phyloP scores from a whole-genome alignment of 2,113 vertebrate genomes.

The Mormoops blainvillei region DNA sequence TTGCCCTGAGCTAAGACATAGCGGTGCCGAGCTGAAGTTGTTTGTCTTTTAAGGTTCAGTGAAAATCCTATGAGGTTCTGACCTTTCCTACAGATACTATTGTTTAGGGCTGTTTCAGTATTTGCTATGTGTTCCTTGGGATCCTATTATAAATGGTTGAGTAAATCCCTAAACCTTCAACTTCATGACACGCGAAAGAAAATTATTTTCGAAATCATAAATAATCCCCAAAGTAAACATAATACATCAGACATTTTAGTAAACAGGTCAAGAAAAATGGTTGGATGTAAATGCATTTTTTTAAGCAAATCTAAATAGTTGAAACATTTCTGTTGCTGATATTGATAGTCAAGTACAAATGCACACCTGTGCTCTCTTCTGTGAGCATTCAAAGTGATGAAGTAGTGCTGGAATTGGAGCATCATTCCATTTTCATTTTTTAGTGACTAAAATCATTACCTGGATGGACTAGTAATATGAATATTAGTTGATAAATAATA shows the following conservation, averaged over 20 bases:
- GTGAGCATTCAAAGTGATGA: not conserved
- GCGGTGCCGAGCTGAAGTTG: not conserved
- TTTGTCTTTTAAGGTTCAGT: conserved; percentile 65
- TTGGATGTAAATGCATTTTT: not conserved
- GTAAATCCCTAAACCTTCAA: conserved; percentile 37
- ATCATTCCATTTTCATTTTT: not conserved
- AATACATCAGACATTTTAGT: not conserved
- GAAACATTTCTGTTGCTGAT: not conserved
- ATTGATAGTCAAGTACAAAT: not conserved
- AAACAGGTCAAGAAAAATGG: not conserved
- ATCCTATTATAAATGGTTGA: conserved; percentile 65
- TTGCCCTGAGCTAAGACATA: not conserved
- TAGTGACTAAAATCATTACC: not conserved
- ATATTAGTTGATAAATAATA: not conserved
- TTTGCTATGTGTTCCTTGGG: conserved; percentile 17
- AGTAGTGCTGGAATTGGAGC: not conserved
- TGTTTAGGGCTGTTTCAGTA: not conserved
- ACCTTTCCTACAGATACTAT: conserved; percentile 39
- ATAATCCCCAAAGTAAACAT: not conserved
- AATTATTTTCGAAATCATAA: conserved; percentile 61
- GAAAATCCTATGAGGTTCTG: conserved; percentile 51
- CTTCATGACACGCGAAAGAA: conserved; percentile 30
- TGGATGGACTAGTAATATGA: not conserved
- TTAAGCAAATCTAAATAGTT: not conserved
- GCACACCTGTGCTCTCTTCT: not conserved